These are phyloP conservation scores for Ectemnius lituratus DNA, from an alignment of 2,888 invertebrate genomes.

Conservation along the genomic window DNA sequence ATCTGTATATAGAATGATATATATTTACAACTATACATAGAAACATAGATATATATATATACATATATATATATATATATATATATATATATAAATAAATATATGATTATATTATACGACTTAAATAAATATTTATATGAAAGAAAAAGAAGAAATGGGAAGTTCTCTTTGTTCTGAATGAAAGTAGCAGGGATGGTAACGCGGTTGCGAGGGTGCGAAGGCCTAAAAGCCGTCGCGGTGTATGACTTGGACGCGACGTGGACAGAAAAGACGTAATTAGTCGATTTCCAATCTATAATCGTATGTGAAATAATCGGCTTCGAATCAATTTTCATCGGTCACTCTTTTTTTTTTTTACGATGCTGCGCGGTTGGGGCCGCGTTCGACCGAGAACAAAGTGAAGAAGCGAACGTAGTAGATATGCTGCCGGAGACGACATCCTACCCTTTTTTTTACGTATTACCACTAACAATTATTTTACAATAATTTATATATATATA, in stretches of 20 bases:
- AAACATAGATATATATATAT: constrained; percentile 56
- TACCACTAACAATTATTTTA: constrained; percentile 70
- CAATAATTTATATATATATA: constrained; percentile 49
- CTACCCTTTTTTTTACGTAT: constrained; percentile 67
- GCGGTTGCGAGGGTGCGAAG: constrained; percentile 69
- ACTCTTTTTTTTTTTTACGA: too few relatives aligned
- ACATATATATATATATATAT: constrained; percentile 47
- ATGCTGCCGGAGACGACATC: constrained; percentile 60
- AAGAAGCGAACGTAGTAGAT: constrained; percentile 12
- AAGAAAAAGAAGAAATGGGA: constrained; percentile 55
- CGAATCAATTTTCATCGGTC: too few relatives aligned
- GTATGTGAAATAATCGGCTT: too few relatives aligned
- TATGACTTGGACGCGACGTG: too few relatives aligned
- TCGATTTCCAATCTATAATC: too few relatives aligned
- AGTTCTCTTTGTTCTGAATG: constrained; percentile 36
- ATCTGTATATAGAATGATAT: constrained; percentile 59
- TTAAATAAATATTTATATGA: constrained; percentile 70
- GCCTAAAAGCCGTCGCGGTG: constrained; percentile 29
- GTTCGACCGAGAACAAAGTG: too few relatives aligned
- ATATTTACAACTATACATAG: constrained; percentile 53
- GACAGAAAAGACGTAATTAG: too few relatives aligned
- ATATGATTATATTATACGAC: constrained; percentile 23
- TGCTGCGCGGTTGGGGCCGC: too few relatives aligned
- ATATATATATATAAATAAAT: constrained; percentile 26
- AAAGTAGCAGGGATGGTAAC: constrained; percentile 71